Evolutionary conservation across 2,888 invertebrate genomes (phyloP).

Genomic region (Aproaerema taeniolella): DNA sequence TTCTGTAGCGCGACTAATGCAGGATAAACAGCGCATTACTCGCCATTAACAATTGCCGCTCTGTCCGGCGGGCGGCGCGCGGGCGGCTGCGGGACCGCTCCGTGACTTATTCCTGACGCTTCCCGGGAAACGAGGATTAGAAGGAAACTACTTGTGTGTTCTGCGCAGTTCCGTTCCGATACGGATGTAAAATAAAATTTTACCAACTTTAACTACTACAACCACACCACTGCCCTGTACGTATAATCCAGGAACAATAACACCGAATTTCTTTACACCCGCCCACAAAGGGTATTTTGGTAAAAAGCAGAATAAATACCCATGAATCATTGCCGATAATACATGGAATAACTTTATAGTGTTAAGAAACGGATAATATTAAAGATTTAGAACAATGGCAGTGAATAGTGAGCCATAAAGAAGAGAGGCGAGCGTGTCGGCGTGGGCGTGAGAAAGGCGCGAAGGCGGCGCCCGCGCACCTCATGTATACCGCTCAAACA

Average conservation of each 20-base stretch:
- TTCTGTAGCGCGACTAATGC: constrained; percentile 52
- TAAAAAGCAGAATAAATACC: constrained; percentile 11
- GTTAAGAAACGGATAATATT: constrained; percentile 17
- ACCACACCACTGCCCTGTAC: neutral
- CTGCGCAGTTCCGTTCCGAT: constrained; percentile 45
- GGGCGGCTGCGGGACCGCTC: constrained; percentile 28
- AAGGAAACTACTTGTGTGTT: too few species aligned
- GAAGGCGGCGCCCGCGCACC: constrained; percentile 44
- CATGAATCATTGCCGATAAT: constrained; percentile 13
- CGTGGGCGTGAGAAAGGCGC: constrained; percentile 66
- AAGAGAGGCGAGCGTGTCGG: constrained; percentile 44
- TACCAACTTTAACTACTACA: constrained; percentile 5
- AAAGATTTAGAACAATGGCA: constrained; percentile 29
- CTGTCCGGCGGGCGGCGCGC: too few species aligned
- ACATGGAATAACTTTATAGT: constrained; percentile 10
- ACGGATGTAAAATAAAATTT: constrained; percentile 36
- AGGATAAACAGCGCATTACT: constrained; percentile 64
- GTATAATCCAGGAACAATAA: neutral
- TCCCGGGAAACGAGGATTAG: constrained; percentile 57
- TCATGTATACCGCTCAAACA: constrained; percentile 64
- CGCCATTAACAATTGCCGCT: constrained; percentile 52
- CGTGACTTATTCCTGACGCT: constrained; percentile 51
- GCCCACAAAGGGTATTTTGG: constrained; percentile 6
- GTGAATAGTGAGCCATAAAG: constrained; percentile 45
- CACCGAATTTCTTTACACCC: neutral